phyloP scores from a whole-genome alignment of 1,140 invertebrate genomes.

The Aphis gossypii region DNA sequence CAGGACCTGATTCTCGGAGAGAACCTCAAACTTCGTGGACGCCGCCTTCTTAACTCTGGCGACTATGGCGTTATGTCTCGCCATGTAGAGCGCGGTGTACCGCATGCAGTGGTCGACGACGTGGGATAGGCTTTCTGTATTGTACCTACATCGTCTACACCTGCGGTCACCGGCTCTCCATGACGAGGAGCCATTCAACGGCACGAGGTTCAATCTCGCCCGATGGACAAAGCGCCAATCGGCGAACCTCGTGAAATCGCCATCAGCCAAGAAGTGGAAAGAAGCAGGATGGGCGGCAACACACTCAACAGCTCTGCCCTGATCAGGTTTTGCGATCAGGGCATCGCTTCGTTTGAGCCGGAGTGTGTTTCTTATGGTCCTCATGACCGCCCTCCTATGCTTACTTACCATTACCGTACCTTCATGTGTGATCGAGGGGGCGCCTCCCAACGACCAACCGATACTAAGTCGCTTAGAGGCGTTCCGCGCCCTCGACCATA shows the following conservation, averaged over 20 bases:
- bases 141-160: neutral
- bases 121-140: neutral
- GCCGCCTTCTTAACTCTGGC: no score
- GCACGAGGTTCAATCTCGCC: neutral
- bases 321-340: neutral
- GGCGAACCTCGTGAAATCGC: neutral
- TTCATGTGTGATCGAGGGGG: neutral
- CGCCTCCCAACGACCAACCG: neutral
- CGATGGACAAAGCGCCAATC: neutral
- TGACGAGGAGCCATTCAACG: neutral
- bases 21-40: no score
- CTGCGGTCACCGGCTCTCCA: neutral
- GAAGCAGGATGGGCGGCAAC: neutral
- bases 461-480: neutral
- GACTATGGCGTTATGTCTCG: no score
- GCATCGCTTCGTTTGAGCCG: neutral
- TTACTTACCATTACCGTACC: neutral
- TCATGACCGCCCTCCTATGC: neutral
- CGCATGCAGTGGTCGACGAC: neutral
- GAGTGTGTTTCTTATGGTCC: rapidly evolving
- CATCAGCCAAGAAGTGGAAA: neutral
- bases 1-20: no score
- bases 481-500: neutral
- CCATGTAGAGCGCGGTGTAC: neutral
- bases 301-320: neutral